Evolutionary conservation across 2,113 vertebrate species (phyloP).

Genomic region (Columba livia): DNA sequence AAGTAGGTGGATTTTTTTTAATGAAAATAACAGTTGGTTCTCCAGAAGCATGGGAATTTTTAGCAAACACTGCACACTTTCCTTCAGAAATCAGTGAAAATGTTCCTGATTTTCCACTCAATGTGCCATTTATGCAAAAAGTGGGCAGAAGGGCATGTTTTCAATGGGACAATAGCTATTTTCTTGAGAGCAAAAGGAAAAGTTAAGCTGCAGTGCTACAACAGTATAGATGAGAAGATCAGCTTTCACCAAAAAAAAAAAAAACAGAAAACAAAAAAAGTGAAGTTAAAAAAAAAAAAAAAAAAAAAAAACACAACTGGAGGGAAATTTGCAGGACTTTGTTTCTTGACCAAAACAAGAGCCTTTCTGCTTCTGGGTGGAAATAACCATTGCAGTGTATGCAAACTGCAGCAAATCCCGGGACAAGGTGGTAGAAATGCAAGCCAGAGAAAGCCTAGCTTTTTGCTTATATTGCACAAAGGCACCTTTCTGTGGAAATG

Average conservation of each 20-base stretch:
- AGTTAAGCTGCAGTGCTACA: not conserved
- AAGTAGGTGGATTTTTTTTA: slow-evolving; percentile 19
- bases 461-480: not conserved
- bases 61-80: not conserved
- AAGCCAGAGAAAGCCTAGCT: not conserved
- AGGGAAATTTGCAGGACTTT: not conserved
- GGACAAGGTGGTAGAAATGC: not conserved
- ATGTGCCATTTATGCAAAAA: not conserved
- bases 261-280: not conserved
- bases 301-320: not conserved
- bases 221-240: not conserved
- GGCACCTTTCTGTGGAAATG: not conserved
- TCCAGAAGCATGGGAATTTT: slow-evolving; percentile 47
- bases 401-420: slow-evolving; percentile 17
- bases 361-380: not conserved
- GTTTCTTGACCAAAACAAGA: not conserved
- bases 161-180: not conserved
- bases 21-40: slow-evolving; percentile 48
- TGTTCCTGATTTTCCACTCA: slow-evolving; percentile 4
- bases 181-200: not conserved
- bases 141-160: not conserved
- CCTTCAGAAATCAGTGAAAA: slow-evolving; percentile 41
- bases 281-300: not conserved
- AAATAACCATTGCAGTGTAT: not conserved
- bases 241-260: not conserved